Base-by-base conservation (phyloP, 2,888 invertebrate genomes). In the Autographa gamma region DNA sequence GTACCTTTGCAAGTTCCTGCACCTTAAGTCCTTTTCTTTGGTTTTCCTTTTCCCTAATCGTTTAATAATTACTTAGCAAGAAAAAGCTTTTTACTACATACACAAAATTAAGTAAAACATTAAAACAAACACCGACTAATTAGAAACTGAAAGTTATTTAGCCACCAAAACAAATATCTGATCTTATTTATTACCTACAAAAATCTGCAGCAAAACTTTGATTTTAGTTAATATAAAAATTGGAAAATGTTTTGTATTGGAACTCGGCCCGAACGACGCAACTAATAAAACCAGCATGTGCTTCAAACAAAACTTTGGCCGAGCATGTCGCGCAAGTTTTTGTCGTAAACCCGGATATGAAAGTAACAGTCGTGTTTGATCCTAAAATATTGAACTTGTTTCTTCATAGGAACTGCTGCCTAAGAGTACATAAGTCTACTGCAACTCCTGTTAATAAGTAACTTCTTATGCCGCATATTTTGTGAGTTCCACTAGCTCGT, bases 241-340 rank as follows among this genome's bases (percentile, higher is more conserved):
- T 5, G n/a, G 5, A 3, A 14, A 43, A 25, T 14, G 9, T 66
- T 71, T 62, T 63, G 80, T 77, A 80, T 71, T 60, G 2, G 54
- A 66, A 60, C 58, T 38, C 38, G 32, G 52, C 58, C 18, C 9
- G 14, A 60, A 52, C 68, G 68, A 80, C 76, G 70, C 41, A 16
- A 76, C 63, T 59, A 71, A 77, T 80, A 71, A 80, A 31, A 8
- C 3, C 64, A 60, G 54, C 80, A 66, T 52, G 54, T 71, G 80
- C 66, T 63, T 31, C n/a, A 14, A 66, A 32, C 32, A 25, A 34
- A 76, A 77, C 67, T 80, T 71, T n/a, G 38, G 38, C 2, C 19
- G 25, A 32, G 48, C 59, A 56, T 69, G 56, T 68, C 38, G 54
- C 11, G n/a, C 58, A 80, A 77, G 48, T 77, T 77, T 56, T 80